Percentiles rank a stretch among this genome's conserved stretches.
These are phyloP conservation scores for Petaurus breviceps DNA, from an alignment of 2,113 vertebrate species.

Conservation along the genomic window DNA sequence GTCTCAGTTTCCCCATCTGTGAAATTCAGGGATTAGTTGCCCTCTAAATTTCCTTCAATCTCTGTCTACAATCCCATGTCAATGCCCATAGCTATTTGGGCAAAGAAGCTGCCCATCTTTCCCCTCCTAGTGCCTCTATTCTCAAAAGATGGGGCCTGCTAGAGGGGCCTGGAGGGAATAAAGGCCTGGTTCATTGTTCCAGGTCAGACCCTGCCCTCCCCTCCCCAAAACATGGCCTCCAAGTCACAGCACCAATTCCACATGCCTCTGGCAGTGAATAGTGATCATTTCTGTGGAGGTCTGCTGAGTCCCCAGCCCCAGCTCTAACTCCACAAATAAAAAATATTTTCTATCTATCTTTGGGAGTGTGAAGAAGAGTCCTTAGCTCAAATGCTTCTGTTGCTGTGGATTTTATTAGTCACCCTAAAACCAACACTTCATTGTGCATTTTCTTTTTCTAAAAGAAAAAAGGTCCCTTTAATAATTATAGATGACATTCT, in stretches of 20 bases:
- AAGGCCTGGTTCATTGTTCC: background rate
- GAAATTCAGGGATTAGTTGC: background rate
- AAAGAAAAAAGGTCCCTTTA: constrained; percentile 40
- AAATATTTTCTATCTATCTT: background rate
- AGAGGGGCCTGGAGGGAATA: background rate
- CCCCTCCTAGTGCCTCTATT: background rate
- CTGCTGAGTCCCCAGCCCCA: background rate
- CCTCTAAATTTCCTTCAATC: background rate
- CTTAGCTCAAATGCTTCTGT: background rate
- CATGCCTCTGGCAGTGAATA: background rate
- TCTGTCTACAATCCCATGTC: background rate
- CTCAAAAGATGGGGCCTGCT: background rate
- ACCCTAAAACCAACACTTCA: constrained; percentile 7
- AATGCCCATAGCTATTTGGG: background rate
- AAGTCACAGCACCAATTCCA: background rate
- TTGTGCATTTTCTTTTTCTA: background rate
- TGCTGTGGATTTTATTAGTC: background rate
- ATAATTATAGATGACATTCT: constrained; percentile 12
- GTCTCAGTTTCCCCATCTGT: background rate
- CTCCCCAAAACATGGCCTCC: background rate
- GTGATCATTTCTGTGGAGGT: background rate
- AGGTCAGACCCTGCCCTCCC: background rate
- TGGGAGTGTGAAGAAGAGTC: background rate
- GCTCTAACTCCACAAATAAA: background rate
- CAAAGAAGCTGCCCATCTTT: background rate